Conservation (phyloP, 2,888 invertebrate species). For the Torymus tubicola region DNA sequence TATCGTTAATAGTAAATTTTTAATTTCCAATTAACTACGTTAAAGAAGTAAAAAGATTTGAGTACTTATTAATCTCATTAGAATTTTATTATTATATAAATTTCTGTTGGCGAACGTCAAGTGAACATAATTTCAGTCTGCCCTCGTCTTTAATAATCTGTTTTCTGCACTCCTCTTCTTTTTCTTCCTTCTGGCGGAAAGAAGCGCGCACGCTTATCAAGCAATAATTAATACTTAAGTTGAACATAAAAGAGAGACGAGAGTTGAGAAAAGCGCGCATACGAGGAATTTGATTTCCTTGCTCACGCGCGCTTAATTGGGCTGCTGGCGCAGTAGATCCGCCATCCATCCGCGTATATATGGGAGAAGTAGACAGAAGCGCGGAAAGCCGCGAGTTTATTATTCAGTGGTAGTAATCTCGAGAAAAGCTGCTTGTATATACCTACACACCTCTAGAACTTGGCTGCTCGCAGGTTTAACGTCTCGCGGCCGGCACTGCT, state of each 20-base stretch:
- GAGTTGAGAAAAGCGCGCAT: not conserved
- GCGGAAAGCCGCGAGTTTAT: not conserved
- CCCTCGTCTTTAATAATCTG: not conserved
- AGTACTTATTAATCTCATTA: no score
- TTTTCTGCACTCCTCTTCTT: not conserved
- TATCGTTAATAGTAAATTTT: no score
- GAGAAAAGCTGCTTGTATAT: not conserved
- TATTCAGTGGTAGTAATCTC: no score
- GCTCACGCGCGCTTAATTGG: slow-evolving; percentile 30
- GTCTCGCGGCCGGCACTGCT: not conserved
- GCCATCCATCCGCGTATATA: no score
- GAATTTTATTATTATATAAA: no score
- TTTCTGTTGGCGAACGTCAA: no score
- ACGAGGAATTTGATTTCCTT: slow-evolving; percentile 36
- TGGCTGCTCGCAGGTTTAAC: slow-evolving; percentile 15
- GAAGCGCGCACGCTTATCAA: slow-evolving; percentile 35
- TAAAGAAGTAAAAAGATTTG: no score
- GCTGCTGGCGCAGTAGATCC: no score
- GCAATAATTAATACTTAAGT: slow-evolving; percentile 50
- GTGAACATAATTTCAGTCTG: not conserved
- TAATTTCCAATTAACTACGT: no score
- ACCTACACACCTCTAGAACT: slow-evolving; percentile 7
- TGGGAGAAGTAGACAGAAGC: not conserved
- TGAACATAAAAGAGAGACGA: slow-evolving; percentile 6
- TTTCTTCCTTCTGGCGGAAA: slow-evolving; percentile 20